phyloP scores from a whole-genome alignment of 2,113 vertebrate genomes.

The Vidua macroura region DNA sequence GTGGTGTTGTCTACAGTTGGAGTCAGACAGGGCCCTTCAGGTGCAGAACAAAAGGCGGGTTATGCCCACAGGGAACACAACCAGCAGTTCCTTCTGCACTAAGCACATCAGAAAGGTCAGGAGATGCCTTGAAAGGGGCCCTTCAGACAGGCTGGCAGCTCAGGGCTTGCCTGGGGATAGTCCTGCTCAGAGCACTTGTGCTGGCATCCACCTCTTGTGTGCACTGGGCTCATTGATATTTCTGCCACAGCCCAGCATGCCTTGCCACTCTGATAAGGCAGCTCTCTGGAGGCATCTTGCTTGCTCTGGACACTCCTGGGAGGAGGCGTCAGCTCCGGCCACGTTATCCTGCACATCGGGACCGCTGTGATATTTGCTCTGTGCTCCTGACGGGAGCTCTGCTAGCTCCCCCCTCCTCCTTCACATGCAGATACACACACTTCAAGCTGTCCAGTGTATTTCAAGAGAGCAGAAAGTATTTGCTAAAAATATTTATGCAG shows the following conservation, averaged over 20 bases:
- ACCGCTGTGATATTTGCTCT: neutral
- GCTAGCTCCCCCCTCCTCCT: neutral
- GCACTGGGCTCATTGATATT: neutral
- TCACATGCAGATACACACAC: neutral
- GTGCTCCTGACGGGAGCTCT: neutral
- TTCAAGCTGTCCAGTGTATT: neutral
- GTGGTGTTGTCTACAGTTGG: neutral
- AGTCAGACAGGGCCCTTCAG: neutral
- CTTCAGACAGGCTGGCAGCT: neutral
- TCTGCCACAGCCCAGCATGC: neutral
- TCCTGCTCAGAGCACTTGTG: neutral
- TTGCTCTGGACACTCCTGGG: neutral
- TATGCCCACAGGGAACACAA: neutral
- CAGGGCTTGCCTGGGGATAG: fast-evolving
- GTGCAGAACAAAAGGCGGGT: neutral
- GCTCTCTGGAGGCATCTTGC: neutral
- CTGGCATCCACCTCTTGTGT: neutral
- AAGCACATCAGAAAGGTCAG: neutral
- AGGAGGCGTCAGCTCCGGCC: neutral
- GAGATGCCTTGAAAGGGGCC: neutral
- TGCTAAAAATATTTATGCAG: constrained; percentile 52
- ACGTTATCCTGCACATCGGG: fast-evolving
- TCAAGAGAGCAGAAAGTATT: constrained; percentile 36
- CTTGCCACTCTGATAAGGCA: neutral
- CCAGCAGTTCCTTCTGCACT: neutral